Evolutionary conservation across 2,797 vertebrate species (phyloP).

Genomic region (Rhodeus uyekii): DNA sequence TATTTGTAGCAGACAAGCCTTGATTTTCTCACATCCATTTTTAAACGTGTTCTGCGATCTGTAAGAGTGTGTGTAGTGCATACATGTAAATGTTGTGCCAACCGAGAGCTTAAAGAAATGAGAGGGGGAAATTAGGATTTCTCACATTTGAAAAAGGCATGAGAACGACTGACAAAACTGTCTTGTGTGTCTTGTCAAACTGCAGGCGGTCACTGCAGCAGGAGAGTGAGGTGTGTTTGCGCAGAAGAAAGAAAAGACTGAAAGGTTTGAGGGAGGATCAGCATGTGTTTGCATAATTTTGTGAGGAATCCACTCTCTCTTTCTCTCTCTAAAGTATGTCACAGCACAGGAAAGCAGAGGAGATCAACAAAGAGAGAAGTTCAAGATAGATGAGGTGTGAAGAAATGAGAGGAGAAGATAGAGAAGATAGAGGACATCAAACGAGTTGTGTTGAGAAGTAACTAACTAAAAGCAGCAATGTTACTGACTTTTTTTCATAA

Average conservation of each 20-base stretch:
- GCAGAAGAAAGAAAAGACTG: slow-evolving; percentile 32
- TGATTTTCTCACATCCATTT: neutral
- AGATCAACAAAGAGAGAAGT: slow-evolving; percentile 1
- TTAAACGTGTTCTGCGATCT: neutral
- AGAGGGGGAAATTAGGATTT: neutral
- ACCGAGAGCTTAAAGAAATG: neutral
- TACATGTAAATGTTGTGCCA: neutral
- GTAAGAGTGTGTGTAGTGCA: neutral
- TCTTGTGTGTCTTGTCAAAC: neutral
- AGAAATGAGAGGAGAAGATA: neutral
- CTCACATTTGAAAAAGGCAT: neutral
- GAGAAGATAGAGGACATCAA: neutral
- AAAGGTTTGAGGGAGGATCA: slow-evolving; percentile 51
- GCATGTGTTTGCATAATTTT: slow-evolving; percentile 43
- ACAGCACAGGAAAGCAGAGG: neutral
- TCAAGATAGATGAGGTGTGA: neutral
- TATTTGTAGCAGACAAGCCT: neutral
- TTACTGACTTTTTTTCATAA: neutral
- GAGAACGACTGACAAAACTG: neutral
- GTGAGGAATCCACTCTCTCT: slow-evolving; percentile 18
- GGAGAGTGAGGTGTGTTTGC: slow-evolving; percentile 46
- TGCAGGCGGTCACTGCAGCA: slow-evolving; percentile 24
- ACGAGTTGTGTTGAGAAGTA: neutral
- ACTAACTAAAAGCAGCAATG: neutral
- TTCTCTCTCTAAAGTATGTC: neutral